Evolutionary conservation across 2,888 invertebrate species (phyloP).

Genomic region (Timandra comae): DNA sequence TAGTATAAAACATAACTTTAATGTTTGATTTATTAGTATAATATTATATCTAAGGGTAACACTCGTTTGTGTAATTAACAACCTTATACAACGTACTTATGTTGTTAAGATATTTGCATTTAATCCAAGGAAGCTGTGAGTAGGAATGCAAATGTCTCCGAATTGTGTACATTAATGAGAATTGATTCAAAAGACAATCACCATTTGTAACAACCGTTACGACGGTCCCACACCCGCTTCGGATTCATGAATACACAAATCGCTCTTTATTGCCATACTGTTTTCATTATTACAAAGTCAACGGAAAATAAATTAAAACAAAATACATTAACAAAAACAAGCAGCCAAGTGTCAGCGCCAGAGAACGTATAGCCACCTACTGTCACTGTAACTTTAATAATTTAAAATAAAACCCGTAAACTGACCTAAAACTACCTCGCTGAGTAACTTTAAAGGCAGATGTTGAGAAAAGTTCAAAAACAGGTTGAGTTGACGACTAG

Average conservation of each 20-base stretch:
- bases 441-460: conserved; percentile 22
- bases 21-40: no score
- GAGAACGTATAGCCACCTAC: conserved; percentile 20
- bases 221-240: conserved; percentile 20
- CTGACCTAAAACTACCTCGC: conserved; percentile 24
- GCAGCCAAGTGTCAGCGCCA: conserved; percentile 9
- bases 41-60: no score
- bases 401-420: conserved; percentile 32
- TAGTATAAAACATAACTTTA: no score
- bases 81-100: no score
- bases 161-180: conserved; percentile 35
- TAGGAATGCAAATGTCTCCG: conserved; percentile 29
- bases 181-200: conserved; percentile 50
- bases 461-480: conserved; percentile 25
- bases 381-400: conserved; percentile 25
- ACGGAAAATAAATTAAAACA: conserved; percentile 29
- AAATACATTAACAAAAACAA: conserved; percentile 20
- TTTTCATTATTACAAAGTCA: conserved; percentile 36
- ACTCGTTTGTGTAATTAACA: no score
- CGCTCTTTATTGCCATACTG: conserved; percentile 38
- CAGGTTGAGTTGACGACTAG: conserved; percentile 19
- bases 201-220: conserved; percentile 37
- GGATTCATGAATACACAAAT: conserved; percentile 57
- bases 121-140: no score
- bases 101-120: no score